A percentile compares a stretch with the other conserved stretches of the same genome.
phyloP scores from a whole-genome alignment of 2,888 invertebrate genomes.

The Drosophila anomalata region DNA sequence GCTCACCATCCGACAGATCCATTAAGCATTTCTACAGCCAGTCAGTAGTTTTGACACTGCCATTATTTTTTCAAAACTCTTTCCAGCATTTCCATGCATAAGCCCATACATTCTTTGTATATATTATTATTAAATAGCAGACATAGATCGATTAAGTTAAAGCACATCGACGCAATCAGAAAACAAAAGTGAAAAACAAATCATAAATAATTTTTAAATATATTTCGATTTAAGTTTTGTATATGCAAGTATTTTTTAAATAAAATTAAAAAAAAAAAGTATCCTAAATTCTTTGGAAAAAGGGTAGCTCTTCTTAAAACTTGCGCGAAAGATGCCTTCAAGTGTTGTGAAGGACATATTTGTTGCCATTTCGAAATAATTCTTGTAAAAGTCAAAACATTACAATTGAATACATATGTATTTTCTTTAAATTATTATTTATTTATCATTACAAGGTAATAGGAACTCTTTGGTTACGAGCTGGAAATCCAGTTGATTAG shows the following conservation, averaged over 20 bases:
- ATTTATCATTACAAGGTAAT: conserved; percentile 42
- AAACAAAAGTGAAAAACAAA: conserved; percentile 21
- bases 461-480: conserved; percentile 60
- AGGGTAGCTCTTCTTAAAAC: neutral
- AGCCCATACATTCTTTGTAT: conserved; percentile 68
- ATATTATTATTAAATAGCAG: conserved; percentile 82
- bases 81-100: conserved; percentile 62
- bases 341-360: too few relatives aligned
- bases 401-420: neutral
- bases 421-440: conserved; percentile 25
- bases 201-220: conserved; percentile 45
- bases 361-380: too few relatives aligned
- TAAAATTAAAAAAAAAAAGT: conserved; percentile 53
- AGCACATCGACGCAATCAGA: conserved; percentile 32
- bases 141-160: conserved; percentile 62
- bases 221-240: conserved; percentile 67
- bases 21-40: conserved; percentile 39
- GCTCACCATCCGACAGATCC: conserved; percentile 30
- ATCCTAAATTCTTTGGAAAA: too few relatives aligned
- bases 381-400: too few relatives aligned
- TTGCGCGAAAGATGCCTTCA: too few relatives aligned
- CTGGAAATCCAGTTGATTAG: conserved; percentile 41
- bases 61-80: conserved; percentile 56
- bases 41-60: conserved; percentile 60
- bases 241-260: conserved; percentile 64